Base-by-base conservation (phyloP, 1,140 invertebrate genomes). In the Pteromalus puparum region DNA sequence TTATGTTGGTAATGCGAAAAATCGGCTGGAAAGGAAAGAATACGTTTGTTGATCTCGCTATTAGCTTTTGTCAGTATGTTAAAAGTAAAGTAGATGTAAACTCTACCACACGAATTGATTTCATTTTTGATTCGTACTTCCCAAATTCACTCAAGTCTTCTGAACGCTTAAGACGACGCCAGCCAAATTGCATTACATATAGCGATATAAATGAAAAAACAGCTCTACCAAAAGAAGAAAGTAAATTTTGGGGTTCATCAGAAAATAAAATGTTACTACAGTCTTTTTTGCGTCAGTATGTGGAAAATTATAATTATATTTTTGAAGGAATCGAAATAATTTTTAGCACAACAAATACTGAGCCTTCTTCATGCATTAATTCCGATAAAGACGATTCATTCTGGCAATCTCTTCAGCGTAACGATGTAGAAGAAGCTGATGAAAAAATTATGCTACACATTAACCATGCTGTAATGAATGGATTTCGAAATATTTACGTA, bases 111-210 rank as follows among this genome's bases (percentile, higher is more conserved):
- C 26, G 81, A 38, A 82, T 86, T 38, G 85, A 86, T 65, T 83
- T 86, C 28, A 48, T 86, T 30, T 86, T 72, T 38, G 75, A 86
- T 21, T 46, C 73, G 0, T 86, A 86, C 28, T 82, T 82, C 21
- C 65, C 34, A n/a, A 34, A 38, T 28, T 86, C 74, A 1, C 34
- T 79, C 9, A 82, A 86, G 28, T 26, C 80, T 65, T 77, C 42
- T 21, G 85, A 86, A 48, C 75, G 46, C 74, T 13, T 65, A 7
- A 81, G 77, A 85, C 10, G 77, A 42, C 38, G 13, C 1, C 28
- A 65, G 30, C 1, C n/a, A 10, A 26, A 61, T 18, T 61, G 7
- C 24, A 67, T 67, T 18, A 18, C 1, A 30, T 65, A 30, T 21
- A 18, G 9, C 24, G 28, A 12, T 65, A 65, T 78, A n/a, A n/a